phyloP scores from a whole-genome alignment of 2,888 invertebrate species.

The Ennomos quercinarius region DNA sequence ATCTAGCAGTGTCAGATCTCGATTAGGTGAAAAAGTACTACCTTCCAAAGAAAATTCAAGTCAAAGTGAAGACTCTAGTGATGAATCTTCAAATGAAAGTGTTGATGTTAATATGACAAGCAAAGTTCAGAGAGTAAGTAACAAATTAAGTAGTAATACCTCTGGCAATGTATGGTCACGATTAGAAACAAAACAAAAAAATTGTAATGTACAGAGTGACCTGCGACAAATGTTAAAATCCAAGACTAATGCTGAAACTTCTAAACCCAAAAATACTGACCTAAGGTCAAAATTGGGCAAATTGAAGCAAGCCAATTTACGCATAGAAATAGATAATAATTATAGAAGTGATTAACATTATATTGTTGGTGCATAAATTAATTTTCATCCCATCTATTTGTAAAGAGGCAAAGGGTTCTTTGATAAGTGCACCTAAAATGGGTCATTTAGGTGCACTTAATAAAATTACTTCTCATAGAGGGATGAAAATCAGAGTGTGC shows the following conservation, averaged over 20 bases:
- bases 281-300: constrained; percentile 70
- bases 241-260: constrained; percentile 64
- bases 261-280: constrained; percentile 60
- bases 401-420: no score
- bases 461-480: no score
- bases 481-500: no score
- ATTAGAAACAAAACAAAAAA: constrained; percentile 67
- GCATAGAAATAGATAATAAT: constrained; percentile 82
- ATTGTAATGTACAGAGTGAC: constrained; percentile 57
- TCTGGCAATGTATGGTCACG: constrained; percentile 85
- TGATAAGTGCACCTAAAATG: no score
- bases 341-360: constrained; percentile 16
- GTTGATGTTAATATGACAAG: constrained; percentile 78
- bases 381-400: no score
- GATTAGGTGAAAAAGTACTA: constrained; percentile 69
- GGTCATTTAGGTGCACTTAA: no score
- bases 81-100: constrained; percentile 60
- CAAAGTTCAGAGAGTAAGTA: constrained; percentile 77
- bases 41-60: constrained; percentile 31
- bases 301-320: constrained; percentile 71
- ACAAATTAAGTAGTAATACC: constrained; percentile 57
- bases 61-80: constrained; percentile 54
- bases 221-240: constrained; percentile 57
- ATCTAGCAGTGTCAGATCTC: constrained; percentile 57
- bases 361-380: not conserved